These are phyloP conservation scores for Drosophila auraria DNA, from an alignment of 1,140 invertebrate species.

Conservation along the genomic window DNA sequence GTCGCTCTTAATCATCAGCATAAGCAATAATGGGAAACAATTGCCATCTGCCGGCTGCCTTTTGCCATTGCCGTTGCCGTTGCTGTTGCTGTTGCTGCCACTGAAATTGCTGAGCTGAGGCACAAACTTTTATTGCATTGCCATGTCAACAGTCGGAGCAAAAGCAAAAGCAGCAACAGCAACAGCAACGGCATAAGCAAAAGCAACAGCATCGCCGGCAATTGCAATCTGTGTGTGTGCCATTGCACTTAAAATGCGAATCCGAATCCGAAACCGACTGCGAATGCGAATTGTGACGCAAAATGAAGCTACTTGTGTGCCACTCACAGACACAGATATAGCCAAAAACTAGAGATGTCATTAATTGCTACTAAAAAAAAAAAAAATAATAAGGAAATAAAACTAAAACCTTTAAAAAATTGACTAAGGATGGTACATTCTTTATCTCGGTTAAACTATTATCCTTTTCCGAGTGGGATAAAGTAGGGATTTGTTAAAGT, in stretches of 20 bases:
- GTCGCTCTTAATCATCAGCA: constrained; percentile 79
- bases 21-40: constrained; percentile 82
- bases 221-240: constrained; percentile 66
- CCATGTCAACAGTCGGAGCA: constrained; percentile 73
- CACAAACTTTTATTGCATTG: constrained; percentile 82
- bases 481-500: too few relatives aligned
- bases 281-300: constrained; percentile 74
- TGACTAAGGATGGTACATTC: too few relatives aligned
- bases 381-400: not conserved
- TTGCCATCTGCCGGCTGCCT: constrained; percentile 63
- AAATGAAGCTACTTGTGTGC: constrained; percentile 82
- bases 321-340: constrained; percentile 42
- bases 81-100: constrained; percentile 47
- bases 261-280: constrained; percentile 48
- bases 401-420: too few relatives aligned
- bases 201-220: constrained; percentile 40
- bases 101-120: constrained; percentile 63
- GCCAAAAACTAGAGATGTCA: constrained; percentile 6
- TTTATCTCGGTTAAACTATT: too few relatives aligned
- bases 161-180: constrained; percentile 16
- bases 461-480: too few relatives aligned
- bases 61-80: constrained; percentile 7
- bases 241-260: constrained; percentile 79
- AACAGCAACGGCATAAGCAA: constrained; percentile 14
- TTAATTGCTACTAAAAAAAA: not conserved